Conservation (phyloP, 2,797 vertebrate species). For the Lemur catta region DNA sequence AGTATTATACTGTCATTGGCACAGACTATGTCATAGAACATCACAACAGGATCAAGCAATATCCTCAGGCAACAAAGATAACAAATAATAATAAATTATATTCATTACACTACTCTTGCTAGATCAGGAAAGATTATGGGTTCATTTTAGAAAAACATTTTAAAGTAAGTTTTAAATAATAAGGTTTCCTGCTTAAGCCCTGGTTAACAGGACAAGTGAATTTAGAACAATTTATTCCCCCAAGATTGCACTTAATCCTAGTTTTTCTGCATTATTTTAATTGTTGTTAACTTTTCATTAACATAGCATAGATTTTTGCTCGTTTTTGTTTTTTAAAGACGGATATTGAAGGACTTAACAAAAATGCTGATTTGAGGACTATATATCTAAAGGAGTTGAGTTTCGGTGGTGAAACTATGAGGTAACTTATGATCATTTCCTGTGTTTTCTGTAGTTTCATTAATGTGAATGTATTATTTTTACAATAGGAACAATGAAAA, state of each 20-base stretch:
- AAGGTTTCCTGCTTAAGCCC: background rate
- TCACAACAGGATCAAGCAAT: background rate
- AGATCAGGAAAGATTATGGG: background rate
- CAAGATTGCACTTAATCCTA: background rate
- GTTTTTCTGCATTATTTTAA: background rate
- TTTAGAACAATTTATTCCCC: background rate
- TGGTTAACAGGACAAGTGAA: background rate
- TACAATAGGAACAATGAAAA: background rate
- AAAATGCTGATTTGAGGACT: background rate
- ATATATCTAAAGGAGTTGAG: background rate
- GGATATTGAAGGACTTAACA: background rate
- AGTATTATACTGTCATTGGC: background rate
- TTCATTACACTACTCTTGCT: background rate
- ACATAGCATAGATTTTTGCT: background rate
- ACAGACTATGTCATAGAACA: background rate
- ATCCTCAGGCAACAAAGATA: constrained; percentile 29
- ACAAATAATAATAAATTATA: background rate
- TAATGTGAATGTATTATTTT: background rate
- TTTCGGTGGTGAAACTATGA: background rate
- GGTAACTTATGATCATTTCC: background rate
- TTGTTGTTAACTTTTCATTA: background rate
- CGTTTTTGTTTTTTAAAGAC: background rate
- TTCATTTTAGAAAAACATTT: background rate
- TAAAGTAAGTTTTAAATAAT: background rate
- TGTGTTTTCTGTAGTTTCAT: background rate